A percentile compares a stretch with the other conserved stretches of the same genome.
These are phyloP conservation scores for Uloborus plumipes DNA, from an alignment of 2,888 invertebrate species.

Conservation along the genomic window DNA sequence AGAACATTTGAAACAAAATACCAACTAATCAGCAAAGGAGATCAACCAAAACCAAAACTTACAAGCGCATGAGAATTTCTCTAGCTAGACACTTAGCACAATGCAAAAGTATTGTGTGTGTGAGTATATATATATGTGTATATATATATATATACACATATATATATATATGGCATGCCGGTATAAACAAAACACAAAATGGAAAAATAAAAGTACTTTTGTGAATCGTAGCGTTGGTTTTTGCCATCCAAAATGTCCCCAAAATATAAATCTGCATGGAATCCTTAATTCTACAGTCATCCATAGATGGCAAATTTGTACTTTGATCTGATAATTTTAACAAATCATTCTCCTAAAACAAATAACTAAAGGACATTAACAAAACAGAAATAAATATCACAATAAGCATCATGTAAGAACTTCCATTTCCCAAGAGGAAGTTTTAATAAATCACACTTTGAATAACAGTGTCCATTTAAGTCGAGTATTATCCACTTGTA, in stretches of 20 bases:
- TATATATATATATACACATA: too few relatives aligned
- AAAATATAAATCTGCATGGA: slow-evolving; percentile 51
- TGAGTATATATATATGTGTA: too few relatives aligned
- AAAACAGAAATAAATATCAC: slow-evolving; percentile 47
- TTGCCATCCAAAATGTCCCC: slow-evolving; percentile 1
- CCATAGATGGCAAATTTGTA: slow-evolving; percentile 47
- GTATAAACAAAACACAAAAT: slow-evolving; percentile 19
- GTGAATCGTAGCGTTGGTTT: neutral
- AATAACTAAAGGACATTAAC: slow-evolving; percentile 18
- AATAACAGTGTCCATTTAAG: neutral
- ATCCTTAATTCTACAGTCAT: slow-evolving; percentile 28
- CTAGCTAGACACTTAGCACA: slow-evolving; percentile 57
- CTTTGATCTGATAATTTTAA: slow-evolving; percentile 51
- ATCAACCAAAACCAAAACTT: slow-evolving; percentile 43
- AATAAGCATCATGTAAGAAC: slow-evolving; percentile 24
- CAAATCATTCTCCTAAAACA: slow-evolving; percentile 18
- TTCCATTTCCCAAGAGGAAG: neutral
- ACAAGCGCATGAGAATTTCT: slow-evolving; percentile 48
- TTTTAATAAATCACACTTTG: neutral
- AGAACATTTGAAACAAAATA: slow-evolving; percentile 18
- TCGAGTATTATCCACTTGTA: too few relatives aligned
- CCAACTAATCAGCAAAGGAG: slow-evolving; percentile 26
- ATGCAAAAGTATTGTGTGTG: slow-evolving; percentile 26
- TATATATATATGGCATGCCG: slow-evolving; percentile 24
- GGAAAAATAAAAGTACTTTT: neutral